Base-by-base conservation (phyloP, 2,888 invertebrate species). In the Bombylius major region DNA sequence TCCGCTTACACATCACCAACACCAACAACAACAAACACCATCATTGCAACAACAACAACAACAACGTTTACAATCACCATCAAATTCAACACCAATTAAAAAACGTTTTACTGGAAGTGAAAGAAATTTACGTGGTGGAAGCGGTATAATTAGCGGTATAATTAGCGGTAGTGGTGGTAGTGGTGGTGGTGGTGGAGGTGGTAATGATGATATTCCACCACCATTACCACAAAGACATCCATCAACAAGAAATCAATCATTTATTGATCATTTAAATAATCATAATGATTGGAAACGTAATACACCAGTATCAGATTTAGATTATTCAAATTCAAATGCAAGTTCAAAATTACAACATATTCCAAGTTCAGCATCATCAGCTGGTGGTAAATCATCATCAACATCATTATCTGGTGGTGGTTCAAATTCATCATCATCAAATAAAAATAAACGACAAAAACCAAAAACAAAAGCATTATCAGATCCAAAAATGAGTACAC, bases 221-320 rank as follows among this genome's bases (percentile, higher is more conserved):
- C 79, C 79, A 42, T 66, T 79, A 59, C 79, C 79, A 45, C 78
- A 79, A 67, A 70, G 79, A 58, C 78, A 78, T 67, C 76, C 69
- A 42, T 69, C 70, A 45, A 50, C 47, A 14, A 51, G 33, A 23
- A 51, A 47, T 42, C 46, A 39, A 44, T 11, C 39, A 39, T 39
- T 39, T 9, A 44, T 44, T 23, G 52, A 55, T 48, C 39, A 39
- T 52, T 12, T 14, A n/a, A 39, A 49, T 23, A n/a, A 46, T n/a
- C 48, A 54, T 36, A 53, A 48, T 55, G 66, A 63, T 53, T 64
- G 62, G 61, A 62, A 63, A 52, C 59, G 59, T 6, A 64, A 59
- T 56, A 62, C 59, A 3, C 71, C 71, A 5, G 64, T 74, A 13
- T 75, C 75, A 12, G 74, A 74, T 62, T 64, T 74, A 58, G 75